Conservation (phyloP, 2,888 invertebrate genomes). For the Caenorhabditis sp. region DNA sequence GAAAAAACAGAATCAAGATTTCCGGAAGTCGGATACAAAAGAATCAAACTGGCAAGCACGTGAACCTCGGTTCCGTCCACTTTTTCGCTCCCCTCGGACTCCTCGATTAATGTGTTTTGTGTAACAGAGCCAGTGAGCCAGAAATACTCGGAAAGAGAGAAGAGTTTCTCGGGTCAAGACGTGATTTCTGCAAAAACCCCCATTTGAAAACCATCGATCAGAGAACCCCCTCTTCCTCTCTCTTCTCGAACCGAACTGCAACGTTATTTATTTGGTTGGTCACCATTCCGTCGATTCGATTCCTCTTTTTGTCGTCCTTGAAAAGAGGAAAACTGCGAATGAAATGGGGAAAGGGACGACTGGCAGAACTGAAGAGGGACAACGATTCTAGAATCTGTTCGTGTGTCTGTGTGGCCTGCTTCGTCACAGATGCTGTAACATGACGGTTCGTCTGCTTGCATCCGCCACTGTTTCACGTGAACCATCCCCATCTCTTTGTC, state of each 20-base stretch:
- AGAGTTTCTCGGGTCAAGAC: slow-evolving; percentile 34
- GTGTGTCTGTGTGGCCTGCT: too few species aligned
- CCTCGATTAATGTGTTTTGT: slow-evolving; percentile 38
- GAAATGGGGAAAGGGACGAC: not conserved
- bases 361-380: not conserved
- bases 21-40: not conserved
- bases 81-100: slow-evolving; percentile 4
- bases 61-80: slow-evolving; percentile 10
- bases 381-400: not conserved
- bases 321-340: not conserved
- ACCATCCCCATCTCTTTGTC: not conserved
- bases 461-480: not conserved
- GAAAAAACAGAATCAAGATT: not conserved
- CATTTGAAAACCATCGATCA: slow-evolving; percentile 17
- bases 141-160: slow-evolving; percentile 29
- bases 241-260: not conserved
- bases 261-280: not conserved
- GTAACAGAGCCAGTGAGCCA: slow-evolving; percentile 16
- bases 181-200: slow-evolving; percentile 57
- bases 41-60: slow-evolving; percentile 3
- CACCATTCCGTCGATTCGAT: too few species aligned
- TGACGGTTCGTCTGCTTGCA: not conserved
- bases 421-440: too few species aligned
- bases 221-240: slow-evolving; percentile 24
- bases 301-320: slow-evolving; percentile 2